Conservation (phyloP, 2,888 invertebrate species). For the Acanthococcus lagerstroemiae region DNA sequence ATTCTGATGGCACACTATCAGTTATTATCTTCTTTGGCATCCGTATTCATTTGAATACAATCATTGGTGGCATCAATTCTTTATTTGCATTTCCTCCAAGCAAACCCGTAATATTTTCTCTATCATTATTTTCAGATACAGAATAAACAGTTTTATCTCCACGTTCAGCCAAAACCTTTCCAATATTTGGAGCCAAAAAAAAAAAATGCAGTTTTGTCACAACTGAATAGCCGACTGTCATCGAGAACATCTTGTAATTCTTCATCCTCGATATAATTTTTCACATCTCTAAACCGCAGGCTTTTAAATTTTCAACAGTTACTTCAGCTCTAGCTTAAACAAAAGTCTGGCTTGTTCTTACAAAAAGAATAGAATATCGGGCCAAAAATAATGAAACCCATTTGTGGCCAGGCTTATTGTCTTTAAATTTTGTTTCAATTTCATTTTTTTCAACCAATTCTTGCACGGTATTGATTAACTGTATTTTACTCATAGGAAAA, state of each 20-base stretch:
- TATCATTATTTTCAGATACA: background rate
- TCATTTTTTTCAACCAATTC: no score
- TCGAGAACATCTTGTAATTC: no score
- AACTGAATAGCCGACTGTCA: background rate
- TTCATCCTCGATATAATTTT: background rate
- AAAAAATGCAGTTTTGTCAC: background rate
- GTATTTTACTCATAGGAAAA: conserved; percentile 1
- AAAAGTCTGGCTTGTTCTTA: background rate
- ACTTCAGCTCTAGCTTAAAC: background rate
- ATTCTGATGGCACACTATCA: background rate
- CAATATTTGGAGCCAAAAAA: background rate
- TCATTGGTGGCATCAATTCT: background rate
- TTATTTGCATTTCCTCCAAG: background rate
- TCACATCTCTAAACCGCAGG: background rate
- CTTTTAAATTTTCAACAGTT: background rate
- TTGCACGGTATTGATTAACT: conserved; percentile 1
- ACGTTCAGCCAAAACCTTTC: conserved; percentile 1
- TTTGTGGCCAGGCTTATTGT: no score
- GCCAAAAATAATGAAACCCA: conserved; percentile 2
- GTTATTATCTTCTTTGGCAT: background rate
- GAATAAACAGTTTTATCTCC: background rate
- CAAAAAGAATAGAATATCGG: background rate
- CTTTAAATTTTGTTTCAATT: no score
- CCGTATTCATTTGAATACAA: background rate
- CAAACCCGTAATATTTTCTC: background rate